phyloP scores from a whole-genome alignment of 2,888 invertebrate genomes.

The Pachycephus smyrnensis region DNA sequence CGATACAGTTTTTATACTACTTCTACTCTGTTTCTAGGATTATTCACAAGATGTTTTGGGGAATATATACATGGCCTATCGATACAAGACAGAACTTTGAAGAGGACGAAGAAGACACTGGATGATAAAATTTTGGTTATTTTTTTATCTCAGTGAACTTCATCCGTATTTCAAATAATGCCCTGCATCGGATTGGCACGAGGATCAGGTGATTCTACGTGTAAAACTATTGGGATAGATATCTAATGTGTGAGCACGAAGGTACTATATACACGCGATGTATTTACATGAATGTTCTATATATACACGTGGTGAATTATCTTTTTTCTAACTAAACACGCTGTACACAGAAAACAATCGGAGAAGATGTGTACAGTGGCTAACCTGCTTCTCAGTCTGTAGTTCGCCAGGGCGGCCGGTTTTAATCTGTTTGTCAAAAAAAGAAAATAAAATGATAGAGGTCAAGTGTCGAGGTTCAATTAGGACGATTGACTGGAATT shows the following conservation, averaged over 20 bases:
- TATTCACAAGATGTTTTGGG: not conserved
- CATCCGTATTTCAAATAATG: not conserved
- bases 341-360: not conserved
- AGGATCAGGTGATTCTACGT: not conserved
- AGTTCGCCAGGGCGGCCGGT: constrained; percentile 85
- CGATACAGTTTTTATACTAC: not conserved
- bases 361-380: constrained; percentile 45
- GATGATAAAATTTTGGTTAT: not conserved
- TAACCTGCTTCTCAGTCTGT: constrained; percentile 79
- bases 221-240: not conserved
- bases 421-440: constrained; percentile 76
- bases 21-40: not conserved
- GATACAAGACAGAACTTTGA: not conserved
- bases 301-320: not conserved
- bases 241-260: not conserved
- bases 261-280: not conserved
- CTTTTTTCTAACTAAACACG: not conserved
- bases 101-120: not conserved
- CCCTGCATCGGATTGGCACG: not conserved
- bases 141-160: not conserved
- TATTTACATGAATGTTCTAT: not conserved
- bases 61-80: not conserved
- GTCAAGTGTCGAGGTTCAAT: not conserved
- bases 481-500: not conserved
- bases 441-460: constrained; percentile 66